A percentile compares a stretch with the other conserved stretches of the same genome.
Conservation (phyloP, 2,888 invertebrate species). For the Eupithecia exiguata region DNA sequence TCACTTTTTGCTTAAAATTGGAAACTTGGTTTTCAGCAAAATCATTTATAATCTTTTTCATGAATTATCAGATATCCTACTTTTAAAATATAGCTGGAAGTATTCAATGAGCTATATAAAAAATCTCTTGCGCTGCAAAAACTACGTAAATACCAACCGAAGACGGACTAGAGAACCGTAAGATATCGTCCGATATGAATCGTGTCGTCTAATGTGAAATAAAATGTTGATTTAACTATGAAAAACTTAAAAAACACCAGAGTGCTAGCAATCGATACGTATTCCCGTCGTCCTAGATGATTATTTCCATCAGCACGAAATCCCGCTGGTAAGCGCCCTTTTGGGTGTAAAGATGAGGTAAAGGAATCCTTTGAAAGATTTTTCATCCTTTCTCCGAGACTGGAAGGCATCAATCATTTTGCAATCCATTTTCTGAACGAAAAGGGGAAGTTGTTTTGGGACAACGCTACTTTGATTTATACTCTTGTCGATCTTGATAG, state of each 20-base stretch:
- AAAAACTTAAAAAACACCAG: too few relatives aligned
- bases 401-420: constrained; percentile 6
- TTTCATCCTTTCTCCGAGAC: neutral
- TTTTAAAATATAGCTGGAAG: too few relatives aligned
- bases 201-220: too few relatives aligned
- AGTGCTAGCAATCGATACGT: too few relatives aligned
- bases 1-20: too few relatives aligned
- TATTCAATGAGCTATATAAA: too few relatives aligned
- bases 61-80: too few relatives aligned
- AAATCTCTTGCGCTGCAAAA: neutral
- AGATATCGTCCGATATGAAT: too few relatives aligned
- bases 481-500: neutral
- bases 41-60: too few relatives aligned
- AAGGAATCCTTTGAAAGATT: neutral
- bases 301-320: neutral
- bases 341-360: neutral
- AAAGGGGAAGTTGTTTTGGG: neutral
- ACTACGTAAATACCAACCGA: neutral
- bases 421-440: constrained; percentile 1
- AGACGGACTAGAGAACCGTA: neutral
- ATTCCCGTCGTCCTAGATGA: too few relatives aligned
- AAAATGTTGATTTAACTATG: too few relatives aligned
- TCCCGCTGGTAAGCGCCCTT: neutral
- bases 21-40: too few relatives aligned
- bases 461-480: neutral